Percentiles rank a stretch among this genome's conserved stretches.
Evolutionary conservation across 1,140 invertebrate species (phyloP).

Genomic region (Drosophila ercepeae): DNA sequence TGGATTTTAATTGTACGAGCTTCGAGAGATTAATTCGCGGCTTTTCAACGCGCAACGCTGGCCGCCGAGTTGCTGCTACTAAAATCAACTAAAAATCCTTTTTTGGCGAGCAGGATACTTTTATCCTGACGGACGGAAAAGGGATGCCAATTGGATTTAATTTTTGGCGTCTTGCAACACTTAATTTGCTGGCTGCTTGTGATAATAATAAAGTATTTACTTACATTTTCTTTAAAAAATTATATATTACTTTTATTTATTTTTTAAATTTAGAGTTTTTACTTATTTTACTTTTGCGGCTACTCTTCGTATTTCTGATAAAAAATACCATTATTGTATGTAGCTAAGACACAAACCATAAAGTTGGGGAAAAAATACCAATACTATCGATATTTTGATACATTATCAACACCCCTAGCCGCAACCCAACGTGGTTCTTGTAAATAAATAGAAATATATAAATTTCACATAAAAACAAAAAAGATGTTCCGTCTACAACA

Average conservation of each 20-base stretch:
- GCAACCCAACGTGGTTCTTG: constrained; percentile 20
- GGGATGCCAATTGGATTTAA: neutral
- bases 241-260: neutral
- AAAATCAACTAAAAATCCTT: constrained; percentile 75
- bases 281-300: neutral
- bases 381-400: too few species aligned
- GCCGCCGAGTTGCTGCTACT: constrained; percentile 69
- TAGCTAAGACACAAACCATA: too few species aligned
- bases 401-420: too few species aligned
- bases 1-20: constrained; percentile 42
- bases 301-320: too few species aligned
- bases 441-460: constrained; percentile 22
- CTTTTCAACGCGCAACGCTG: constrained; percentile 36
- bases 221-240: neutral
- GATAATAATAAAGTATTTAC: neutral
- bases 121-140: constrained; percentile 33
- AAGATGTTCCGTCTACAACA: constrained; percentile 79
- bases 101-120: constrained; percentile 59
- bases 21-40: constrained; percentile 29
- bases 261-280: neutral
- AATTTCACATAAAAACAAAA: neutral
- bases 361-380: too few species aligned
- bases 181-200: too few species aligned
- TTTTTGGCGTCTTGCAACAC: neutral
- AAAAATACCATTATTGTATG: too few species aligned